Conservation (phyloP, 1,140 invertebrate species). For the Drosophila tsacasi region DNA sequence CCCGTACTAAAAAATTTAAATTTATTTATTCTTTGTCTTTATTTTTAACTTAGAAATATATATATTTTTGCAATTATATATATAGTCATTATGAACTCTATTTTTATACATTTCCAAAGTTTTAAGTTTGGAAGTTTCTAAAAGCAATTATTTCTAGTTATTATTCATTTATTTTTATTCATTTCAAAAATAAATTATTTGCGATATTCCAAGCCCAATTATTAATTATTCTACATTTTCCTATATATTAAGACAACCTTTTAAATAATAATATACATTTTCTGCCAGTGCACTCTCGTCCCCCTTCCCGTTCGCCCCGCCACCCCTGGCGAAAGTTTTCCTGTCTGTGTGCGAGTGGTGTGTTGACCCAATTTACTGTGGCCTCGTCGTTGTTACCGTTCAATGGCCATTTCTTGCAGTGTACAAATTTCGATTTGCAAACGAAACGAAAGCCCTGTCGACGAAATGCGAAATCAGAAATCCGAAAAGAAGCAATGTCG, state of each 20-base stretch:
- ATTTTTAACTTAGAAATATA: neutral
- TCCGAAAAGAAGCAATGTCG: neutral
- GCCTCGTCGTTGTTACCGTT: slow-evolving; percentile 47
- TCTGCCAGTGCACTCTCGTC: neutral
- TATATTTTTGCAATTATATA: neutral
- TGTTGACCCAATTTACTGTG: slow-evolving; percentile 64
- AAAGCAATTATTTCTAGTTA: too few relatives aligned
- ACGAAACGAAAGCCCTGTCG: neutral
- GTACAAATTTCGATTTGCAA: slow-evolving; percentile 40
- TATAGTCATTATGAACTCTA: too few relatives aligned
- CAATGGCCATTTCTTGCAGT: slow-evolving; percentile 53
- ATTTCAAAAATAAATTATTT: too few relatives aligned
- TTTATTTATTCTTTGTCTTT: neutral
- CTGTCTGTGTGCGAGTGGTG: slow-evolving; percentile 9
- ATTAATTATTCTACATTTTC: neutral
- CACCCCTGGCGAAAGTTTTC: slow-evolving; percentile 49
- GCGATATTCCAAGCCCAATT: neutral
- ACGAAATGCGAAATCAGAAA: neutral
- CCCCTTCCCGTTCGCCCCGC: neutral
- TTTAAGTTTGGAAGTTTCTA: too few relatives aligned
- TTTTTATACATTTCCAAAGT: too few relatives aligned
- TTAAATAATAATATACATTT: too few relatives aligned
- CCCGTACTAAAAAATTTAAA: too few relatives aligned
- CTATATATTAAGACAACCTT: too few relatives aligned
- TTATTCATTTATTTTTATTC: too few relatives aligned